Conservation (phyloP, 2,888 invertebrate species). For the Athalia circularis region DNA sequence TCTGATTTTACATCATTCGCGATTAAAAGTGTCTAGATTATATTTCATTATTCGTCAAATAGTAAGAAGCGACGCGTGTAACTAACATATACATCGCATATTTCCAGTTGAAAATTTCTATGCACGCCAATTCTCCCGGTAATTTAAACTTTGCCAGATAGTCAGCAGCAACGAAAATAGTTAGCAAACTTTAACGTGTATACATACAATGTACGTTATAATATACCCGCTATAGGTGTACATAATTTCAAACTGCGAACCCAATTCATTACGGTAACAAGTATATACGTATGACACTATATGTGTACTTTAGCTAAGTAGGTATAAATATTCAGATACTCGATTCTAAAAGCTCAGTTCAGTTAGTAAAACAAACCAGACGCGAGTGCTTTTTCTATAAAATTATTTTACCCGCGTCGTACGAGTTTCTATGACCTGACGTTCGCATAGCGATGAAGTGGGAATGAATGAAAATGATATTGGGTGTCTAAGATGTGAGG, state of each 20-base stretch:
- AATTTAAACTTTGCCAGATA: no score
- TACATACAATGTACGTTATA: no score
- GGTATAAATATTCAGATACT: background rate
- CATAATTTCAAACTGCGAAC: no score
- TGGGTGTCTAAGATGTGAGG: slow-evolving; percentile 15
- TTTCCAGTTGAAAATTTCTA: no score
- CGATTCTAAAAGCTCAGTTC: slow-evolving; percentile 38
- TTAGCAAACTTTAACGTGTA: no score
- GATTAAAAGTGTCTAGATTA: background rate
- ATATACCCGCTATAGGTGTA: no score
- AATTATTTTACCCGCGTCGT: background rate
- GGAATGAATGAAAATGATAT: slow-evolving; percentile 59
- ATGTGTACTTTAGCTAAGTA: background rate
- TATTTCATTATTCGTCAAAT: background rate
- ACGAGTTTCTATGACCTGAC: slow-evolving; percentile 64
- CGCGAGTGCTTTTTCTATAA: background rate
- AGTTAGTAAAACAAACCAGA: slow-evolving; percentile 22
- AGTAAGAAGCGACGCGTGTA: no score
- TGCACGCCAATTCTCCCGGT: no score
- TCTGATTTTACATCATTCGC: background rate
- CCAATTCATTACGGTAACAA: no score
- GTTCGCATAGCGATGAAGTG: slow-evolving; percentile 60
- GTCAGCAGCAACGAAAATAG: no score
- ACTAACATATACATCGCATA: no score
- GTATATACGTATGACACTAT: no score